Base-by-base conservation (phyloP, 2,888 invertebrate genomes). In the Ariolimax columbianus region DNA sequence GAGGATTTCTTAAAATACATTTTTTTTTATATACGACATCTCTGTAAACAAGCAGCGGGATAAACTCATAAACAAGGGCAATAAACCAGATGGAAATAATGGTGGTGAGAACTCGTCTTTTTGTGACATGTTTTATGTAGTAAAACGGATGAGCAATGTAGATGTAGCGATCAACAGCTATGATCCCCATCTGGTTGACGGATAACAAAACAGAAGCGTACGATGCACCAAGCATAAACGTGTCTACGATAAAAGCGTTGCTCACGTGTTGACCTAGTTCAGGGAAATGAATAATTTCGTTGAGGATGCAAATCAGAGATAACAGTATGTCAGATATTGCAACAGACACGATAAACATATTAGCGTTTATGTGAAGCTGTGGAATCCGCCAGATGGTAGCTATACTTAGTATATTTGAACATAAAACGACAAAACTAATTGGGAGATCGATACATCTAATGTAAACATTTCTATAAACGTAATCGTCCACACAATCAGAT, bases 151-250 rank as follows among this genome's bases (percentile, higher is more conserved):
- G 59, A n/a, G n/a, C 26, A n/a, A 63, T 63, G 59, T 63, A 63
- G 30, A 79, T 66, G 66, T 79, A 79, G 17, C 79, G 79, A 40
- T 79, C 79, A 38, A 79, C n/a, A 7, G 59, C 59, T n/a, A 63
- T n/a, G n/a, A 63, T 63, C 1, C 59, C 3, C 26, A 63, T n/a
- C n/a, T 63, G n/a, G 11, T 26, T n/a, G 7, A 63, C 2, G 26
- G 59, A 63, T 23, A 63, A n/a, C 3, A n/a, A 4, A n/a, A 63
- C 1, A 6, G 59, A 4, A 23, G 59, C 1, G n/a, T 26, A 63
- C 3, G 4, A 7, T 23, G n/a, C n/a, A n/a, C 59, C 59, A 63
- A 26, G 11, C 26, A n/a, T 11, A n/a, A 63, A 23, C 4, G 26
- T n/a, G n/a, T 63, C 59, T 1, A 63, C 59, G 6, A 63, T 63